These are phyloP conservation scores for Chaetops frenatus DNA, from an alignment of 2,113 vertebrate species.

Conservation along the genomic window DNA sequence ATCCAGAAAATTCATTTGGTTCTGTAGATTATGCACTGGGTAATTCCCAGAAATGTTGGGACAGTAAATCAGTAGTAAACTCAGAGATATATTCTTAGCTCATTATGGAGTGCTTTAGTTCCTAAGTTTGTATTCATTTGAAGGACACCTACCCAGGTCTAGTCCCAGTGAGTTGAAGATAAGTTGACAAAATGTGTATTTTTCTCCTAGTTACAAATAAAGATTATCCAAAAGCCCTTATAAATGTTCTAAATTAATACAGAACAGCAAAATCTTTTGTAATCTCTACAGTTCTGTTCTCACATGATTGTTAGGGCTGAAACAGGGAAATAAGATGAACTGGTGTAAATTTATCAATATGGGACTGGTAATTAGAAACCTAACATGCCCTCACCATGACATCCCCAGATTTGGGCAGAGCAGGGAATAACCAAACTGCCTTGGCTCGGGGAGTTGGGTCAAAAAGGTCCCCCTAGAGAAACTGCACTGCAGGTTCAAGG, in stretches of 20 bases:
- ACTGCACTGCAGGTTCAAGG: not conserved
- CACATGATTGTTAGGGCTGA: not conserved
- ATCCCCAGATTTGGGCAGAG: not conserved
- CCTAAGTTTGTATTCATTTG: slow-evolving; percentile 29
- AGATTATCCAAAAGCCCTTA: slow-evolving; percentile 2
- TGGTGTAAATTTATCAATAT: not conserved
- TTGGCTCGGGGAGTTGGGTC: not conserved
- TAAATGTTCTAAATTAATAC: not conserved
- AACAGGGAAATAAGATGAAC: not conserved
- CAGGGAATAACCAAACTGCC: not conserved
- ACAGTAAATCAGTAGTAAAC: slow-evolving; percentile 48
- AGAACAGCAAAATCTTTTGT: not conserved
- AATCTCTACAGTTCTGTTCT: not conserved
- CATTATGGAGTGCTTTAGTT: slow-evolving; percentile 9
- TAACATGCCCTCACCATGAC: fast-evolving
- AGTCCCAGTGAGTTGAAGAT: not conserved
- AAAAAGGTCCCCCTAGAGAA: not conserved
- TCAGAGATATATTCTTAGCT: not conserved
- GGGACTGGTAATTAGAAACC: not conserved
- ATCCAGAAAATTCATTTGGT: not conserved
- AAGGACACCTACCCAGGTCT: not conserved
- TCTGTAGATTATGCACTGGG: slow-evolving; percentile 28
- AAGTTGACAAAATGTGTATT: slow-evolving; percentile 17
- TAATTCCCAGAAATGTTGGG: slow-evolving; percentile 42
- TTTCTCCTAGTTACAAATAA: not conserved